Evolutionary conservation across 1,140 invertebrate species (phyloP), one percentile per base, ranked within the genome.

Genomic region (Tenebrio molitor): DNA sequence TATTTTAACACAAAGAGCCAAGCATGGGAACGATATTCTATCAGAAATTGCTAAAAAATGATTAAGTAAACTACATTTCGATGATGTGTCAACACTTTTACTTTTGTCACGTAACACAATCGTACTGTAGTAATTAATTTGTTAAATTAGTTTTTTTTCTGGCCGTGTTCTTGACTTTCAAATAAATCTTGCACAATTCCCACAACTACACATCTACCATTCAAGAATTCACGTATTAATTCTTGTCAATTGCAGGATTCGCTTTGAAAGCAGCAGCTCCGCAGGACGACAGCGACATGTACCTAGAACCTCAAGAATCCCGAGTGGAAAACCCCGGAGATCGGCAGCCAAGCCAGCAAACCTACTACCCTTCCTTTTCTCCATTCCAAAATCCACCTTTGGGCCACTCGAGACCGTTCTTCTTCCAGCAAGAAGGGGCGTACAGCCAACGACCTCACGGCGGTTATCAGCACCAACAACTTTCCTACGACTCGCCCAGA

Each of bases 401-500:
- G 63, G 81, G 81, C 12, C 82, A 83, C 72, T 82, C 80, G 0
- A 70, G 80, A 67, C 77, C 82, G 16, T 71, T 80, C 50, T 72
- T 72, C 17, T 76, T 21, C 41, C 80, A 79, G 44, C 76, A 74
- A 21, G 77, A 77, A 76, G 77, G 68, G 8, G 82, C 82, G 1
- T 83, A 81, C 58, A 83, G 82, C 66, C 82, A 83, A 15, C 63
- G 81, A 44, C 77, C 81, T 10, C 67, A 75, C 7, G 72, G 77
- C 6, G 71, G 79, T 1, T 78, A 76, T 44, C 77, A 82, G 64
- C 50, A 58, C 50, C 79, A 83, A 63, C 71, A 78, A 17, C 36
- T 75, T 5, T 36, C 33, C n/a, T 76, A 42, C 16, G 70, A 78
- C 8, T 50, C 41, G 6, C 50, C 69, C 23, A 75, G 74, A 46